Conservation (phyloP, 2,113 vertebrate genomes). For the Eleginops maclovinus region DNA sequence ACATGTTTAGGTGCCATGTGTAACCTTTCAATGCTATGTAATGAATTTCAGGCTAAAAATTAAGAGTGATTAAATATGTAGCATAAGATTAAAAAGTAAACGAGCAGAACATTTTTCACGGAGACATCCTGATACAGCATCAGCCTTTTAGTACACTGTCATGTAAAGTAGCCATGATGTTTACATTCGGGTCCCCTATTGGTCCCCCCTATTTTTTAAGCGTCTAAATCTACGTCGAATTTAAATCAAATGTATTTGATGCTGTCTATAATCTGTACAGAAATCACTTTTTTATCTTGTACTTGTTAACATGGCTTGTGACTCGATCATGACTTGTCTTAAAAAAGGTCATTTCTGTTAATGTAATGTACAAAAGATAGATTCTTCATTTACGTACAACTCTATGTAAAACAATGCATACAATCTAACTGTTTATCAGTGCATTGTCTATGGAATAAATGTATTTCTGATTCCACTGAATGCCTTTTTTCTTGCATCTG, state of each 20-base stretch:
- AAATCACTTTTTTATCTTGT: not conserved
- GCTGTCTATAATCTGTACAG: not conserved
- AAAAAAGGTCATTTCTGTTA: conserved; percentile 32
- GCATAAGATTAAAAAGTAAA: too few relatives aligned
- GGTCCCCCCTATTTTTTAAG: too few relatives aligned
- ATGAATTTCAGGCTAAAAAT: too few relatives aligned
- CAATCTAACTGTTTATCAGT: conserved; percentile 29
- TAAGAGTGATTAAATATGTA: too few relatives aligned
- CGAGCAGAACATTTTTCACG: too few relatives aligned
- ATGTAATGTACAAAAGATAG: conserved; percentile 11
- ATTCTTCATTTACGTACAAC: conserved; percentile 31
- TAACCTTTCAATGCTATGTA: too few relatives aligned
- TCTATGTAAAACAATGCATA: conserved; percentile 19
- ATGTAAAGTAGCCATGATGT: not conserved
- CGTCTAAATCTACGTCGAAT: not conserved
- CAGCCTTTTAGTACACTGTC: not conserved
- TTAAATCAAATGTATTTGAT: not conserved
- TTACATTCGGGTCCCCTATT: too few relatives aligned
- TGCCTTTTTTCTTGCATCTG: conserved; percentile 29
- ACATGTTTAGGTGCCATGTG: too few relatives aligned
- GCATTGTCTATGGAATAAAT: conserved; percentile 50
- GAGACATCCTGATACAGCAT: not conserved
- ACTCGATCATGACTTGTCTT: conserved; percentile 15
- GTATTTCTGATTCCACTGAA: conserved; percentile 40
- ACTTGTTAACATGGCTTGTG: conserved; percentile 8